A percentile compares a stretch with the other conserved stretches of the same genome.
These are phyloP conservation scores for Phoebastria nigripes DNA, from an alignment of 2,797 vertebrate genomes.

Conservation along the genomic window DNA sequence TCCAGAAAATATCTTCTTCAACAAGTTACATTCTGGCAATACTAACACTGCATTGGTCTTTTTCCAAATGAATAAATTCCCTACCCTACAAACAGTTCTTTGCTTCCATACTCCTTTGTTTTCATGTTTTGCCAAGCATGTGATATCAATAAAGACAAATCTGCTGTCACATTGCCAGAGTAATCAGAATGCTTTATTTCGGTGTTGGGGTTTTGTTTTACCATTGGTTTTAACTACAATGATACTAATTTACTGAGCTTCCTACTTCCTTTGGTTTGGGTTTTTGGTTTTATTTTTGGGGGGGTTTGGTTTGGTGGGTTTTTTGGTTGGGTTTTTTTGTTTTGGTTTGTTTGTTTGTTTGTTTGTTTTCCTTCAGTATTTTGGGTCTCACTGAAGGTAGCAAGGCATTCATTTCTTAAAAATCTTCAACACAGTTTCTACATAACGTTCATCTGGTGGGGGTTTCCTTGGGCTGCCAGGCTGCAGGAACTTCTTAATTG, in stretches of 20 bases:
- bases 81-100: not conserved
- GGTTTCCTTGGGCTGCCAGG: constrained; percentile 87
- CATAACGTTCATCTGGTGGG: constrained; percentile 76
- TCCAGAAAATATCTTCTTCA: not conserved
- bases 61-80: not conserved
- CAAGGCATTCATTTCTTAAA: constrained; percentile 50
- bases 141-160: not conserved
- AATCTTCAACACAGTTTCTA: constrained; percentile 72
- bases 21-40: not conserved
- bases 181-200: constrained; percentile 21
- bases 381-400: not conserved
- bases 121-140: not conserved
- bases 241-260: not conserved
- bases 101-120: not conserved
- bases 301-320: too few species aligned
- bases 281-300: not conserved
- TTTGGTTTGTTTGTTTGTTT: not conserved
- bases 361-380: not conserved
- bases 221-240: not conserved
- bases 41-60: not conserved
- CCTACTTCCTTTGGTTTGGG: not conserved
- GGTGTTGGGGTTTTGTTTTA: not conserved
- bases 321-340: not conserved
- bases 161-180: not conserved
- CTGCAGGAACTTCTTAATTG: constrained; percentile 82